Evolutionary conservation across 2,797 vertebrate genomes (phyloP).

Genomic region (Bucorvus abyssinicus): DNA sequence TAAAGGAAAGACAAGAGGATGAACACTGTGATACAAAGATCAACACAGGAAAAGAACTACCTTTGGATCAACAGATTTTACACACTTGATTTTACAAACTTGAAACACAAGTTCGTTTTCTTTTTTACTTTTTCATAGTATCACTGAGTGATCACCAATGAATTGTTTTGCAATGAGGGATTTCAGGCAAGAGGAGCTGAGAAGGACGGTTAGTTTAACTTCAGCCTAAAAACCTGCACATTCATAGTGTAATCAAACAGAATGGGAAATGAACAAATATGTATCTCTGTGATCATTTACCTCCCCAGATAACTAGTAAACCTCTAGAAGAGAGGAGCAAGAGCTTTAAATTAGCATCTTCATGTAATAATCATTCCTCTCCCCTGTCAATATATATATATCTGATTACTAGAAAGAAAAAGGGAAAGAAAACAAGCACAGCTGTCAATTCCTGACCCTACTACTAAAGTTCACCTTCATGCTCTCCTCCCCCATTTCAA

Average conservation of each 20-base stretch:
- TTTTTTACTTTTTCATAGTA: background rate
- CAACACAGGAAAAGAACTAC: background rate
- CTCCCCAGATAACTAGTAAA: background rate
- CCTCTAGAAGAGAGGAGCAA: background rate
- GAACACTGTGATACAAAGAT: background rate
- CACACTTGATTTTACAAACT: too few species aligned
- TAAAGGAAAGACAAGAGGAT: background rate
- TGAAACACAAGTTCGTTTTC: background rate
- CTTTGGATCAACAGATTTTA: background rate
- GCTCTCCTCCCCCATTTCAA: background rate
- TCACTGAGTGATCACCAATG: background rate
- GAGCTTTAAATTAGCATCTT: background rate
- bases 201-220: background rate
- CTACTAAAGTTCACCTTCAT: background rate
- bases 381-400: background rate
- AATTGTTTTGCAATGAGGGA: background rate
- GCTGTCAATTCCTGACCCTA: background rate
- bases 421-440: background rate
- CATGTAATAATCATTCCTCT: background rate
- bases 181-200: background rate
- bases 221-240: background rate
- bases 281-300: background rate
- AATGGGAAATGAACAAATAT: background rate
- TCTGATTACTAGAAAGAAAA: background rate
- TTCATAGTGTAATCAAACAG: background rate